phyloP scores from a whole-genome alignment of 2,888 invertebrate species.

The Cylloceria caligata region DNA sequence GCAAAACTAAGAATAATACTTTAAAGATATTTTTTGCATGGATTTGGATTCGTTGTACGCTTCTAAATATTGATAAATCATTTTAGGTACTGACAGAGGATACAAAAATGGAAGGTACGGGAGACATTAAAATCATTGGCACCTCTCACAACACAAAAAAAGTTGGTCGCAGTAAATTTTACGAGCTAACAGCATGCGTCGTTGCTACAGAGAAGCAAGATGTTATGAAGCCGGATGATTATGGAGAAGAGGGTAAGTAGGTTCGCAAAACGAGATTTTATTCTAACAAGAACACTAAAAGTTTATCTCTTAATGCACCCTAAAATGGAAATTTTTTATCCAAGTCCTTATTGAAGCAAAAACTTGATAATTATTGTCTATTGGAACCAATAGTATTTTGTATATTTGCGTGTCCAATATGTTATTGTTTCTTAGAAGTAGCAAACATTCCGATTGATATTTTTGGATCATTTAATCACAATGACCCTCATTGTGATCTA shows the following conservation, averaged over 20 bases:
- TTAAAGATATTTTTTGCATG: too few relatives aligned
- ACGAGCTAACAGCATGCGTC: conserved; percentile 82
- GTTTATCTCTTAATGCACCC: too few relatives aligned
- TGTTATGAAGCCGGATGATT: conserved; percentile 91
- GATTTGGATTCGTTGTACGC: not conserved
- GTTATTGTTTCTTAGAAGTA: too few relatives aligned
- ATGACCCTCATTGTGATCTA: conserved; percentile 45
- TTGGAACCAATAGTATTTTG: too few relatives aligned
- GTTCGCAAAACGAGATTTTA: not conserved
- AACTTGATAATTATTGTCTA: too few relatives aligned
- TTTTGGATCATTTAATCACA: not conserved
- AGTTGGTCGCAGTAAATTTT: conserved; percentile 86
- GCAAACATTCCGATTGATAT: not conserved
- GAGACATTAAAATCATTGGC: conserved; percentile 77
- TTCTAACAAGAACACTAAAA: not conserved
- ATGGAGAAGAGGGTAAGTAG: conserved; percentile 89
- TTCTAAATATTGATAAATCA: not conserved
- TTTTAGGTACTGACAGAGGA: conserved; percentile 82
- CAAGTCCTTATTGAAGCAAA: too few relatives aligned
- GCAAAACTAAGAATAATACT: not conserved
- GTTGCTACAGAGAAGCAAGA: conserved; percentile 90
- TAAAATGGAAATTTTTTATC: too few relatives aligned
- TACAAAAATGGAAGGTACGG: conserved; percentile 80
- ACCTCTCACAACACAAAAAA: conserved; percentile 82
- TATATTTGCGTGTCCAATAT: too few relatives aligned